Evolutionary conservation across 2,888 invertebrate species (phyloP).

Genomic region (Anticlea derivata): DNA sequence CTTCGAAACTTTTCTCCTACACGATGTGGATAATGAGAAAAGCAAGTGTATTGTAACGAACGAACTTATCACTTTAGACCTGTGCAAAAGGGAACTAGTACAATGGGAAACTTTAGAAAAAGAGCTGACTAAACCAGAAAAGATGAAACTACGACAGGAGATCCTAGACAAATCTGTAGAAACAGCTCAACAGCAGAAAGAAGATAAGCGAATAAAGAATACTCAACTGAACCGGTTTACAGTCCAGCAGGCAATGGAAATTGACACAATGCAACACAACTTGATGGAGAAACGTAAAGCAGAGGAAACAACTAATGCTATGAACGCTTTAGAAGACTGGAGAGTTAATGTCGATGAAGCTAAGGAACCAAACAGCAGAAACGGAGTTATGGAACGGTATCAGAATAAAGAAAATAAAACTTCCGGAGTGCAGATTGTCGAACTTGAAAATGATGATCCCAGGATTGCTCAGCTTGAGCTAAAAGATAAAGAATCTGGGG

Average conservation of each 20-base stretch:
- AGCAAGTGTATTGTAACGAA: constrained; percentile 87
- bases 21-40: constrained; percentile 83
- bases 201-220: constrained; percentile 79
- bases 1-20: constrained; percentile 88
- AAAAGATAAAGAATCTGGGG: constrained; percentile 2
- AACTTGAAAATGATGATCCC: constrained; percentile 22
- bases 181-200: constrained; percentile 78
- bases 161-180: constrained; percentile 83
- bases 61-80: constrained; percentile 85
- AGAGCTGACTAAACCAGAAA: constrained; percentile 82
- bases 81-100: constrained; percentile 83
- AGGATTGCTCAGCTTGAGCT: constrained; percentile 16
- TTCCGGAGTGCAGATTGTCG: constrained; percentile 23
- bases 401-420: constrained; percentile 22
- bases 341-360: constrained; percentile 50
- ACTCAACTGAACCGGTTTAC: constrained; percentile 82
- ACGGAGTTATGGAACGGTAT: constrained; percentile 15
- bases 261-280: constrained; percentile 77
- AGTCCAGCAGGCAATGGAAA: constrained; percentile 76
- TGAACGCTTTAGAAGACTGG: constrained; percentile 87
- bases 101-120: constrained; percentile 85
- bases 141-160: constrained; percentile 80
- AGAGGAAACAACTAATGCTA: constrained; percentile 84
- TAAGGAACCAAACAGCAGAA: constrained; percentile 24
- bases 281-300: constrained; percentile 86